Percentiles rank a stretch among this genome's conserved stretches.
Conservation (phyloP, 2,113 vertebrate species). For the Spilogale gracilis region DNA sequence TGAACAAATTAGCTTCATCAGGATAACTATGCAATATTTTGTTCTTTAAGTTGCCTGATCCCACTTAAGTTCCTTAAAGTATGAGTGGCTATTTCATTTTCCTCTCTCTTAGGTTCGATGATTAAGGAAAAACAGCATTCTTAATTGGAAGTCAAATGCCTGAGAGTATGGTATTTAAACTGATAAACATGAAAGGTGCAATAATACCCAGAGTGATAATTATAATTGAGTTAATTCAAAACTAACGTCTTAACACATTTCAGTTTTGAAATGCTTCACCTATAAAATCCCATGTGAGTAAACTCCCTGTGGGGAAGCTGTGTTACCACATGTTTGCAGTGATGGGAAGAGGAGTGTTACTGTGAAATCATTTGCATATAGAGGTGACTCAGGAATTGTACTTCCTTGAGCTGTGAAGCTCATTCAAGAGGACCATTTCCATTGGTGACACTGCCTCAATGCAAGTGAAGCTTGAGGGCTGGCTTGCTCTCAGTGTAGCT, state of each 20-base stretch:
- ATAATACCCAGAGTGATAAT: slow-evolving; percentile 12
- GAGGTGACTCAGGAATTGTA: slow-evolving; percentile 49
- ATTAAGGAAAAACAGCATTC: slow-evolving; percentile 32
- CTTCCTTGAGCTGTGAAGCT: slow-evolving; percentile 21
- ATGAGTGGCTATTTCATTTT: slow-evolving; percentile 37
- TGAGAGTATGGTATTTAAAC: slow-evolving; percentile 53
- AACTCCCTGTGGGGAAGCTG: slow-evolving; percentile 65
- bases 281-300: slow-evolving; percentile 72
- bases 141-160: neutral
- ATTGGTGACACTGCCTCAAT: neutral
- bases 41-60: slow-evolving; percentile 3
- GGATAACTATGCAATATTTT: neutral
- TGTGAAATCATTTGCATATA: slow-evolving; percentile 80
- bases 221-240: slow-evolving; percentile 62
- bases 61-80: slow-evolving; percentile 16
- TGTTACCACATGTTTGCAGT: slow-evolving; percentile 55
- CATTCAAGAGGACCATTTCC: neutral
- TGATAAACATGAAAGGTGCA: neutral
- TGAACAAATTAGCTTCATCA: neutral
- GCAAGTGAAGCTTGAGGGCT: neutral
- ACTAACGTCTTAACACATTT: slow-evolving; percentile 64
- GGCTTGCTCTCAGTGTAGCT: neutral
- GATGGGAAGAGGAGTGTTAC: slow-evolving; percentile 77
- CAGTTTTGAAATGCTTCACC: slow-evolving; percentile 78
- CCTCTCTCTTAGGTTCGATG: neutral